A percentile compares a stretch with the other conserved stretches of the same genome.
phyloP scores from a whole-genome alignment of 2,797 vertebrate species.

The Cuniculus paca region DNA sequence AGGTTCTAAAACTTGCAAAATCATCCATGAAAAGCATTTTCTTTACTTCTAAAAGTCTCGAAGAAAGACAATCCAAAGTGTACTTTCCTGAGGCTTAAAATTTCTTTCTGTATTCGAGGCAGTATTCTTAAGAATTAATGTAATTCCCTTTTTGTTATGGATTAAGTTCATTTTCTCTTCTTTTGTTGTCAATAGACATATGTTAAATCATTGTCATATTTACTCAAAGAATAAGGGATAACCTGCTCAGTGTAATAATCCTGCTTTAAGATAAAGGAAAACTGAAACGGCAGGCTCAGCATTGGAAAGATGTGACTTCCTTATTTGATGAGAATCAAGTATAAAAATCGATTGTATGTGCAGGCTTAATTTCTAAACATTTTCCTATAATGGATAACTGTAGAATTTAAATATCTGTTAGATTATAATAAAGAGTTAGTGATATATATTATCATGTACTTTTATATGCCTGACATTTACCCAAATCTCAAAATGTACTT shows the following conservation, averaged over 20 bases:
- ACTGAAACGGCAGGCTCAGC: neutral
- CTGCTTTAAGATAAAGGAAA: conserved; percentile 53
- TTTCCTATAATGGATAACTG: conserved; percentile 31
- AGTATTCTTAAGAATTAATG: conserved; percentile 70
- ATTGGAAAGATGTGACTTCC: neutral
- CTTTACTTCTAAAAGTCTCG: neutral
- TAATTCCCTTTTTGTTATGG: conserved; percentile 66
- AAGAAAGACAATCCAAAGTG: conserved; percentile 41
- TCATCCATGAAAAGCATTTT: neutral
- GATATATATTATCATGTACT: neutral
- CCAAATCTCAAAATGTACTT: neutral
- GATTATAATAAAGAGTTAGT: neutral
- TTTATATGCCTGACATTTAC: neutral
- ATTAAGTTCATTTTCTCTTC: conserved; percentile 66
- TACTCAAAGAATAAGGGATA: conserved; percentile 72
- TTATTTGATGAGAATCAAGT: conserved; percentile 51
- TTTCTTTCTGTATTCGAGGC: conserved; percentile 51
- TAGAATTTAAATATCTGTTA: neutral
- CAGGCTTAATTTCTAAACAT: conserved; percentile 18
- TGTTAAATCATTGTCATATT: conserved; percentile 59
- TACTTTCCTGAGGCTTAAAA: conserved; percentile 4
- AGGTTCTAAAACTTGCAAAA: conserved; percentile 33
- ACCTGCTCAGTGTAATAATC: conserved; percentile 52
- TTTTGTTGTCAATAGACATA: conserved; percentile 63
- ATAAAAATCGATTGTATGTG: conserved; percentile 33